Percentiles rank a stretch among this genome's conserved stretches.
These are phyloP conservation scores for Trachelus troglodyta DNA, from an alignment of 2,888 invertebrate species.

Conservation along the genomic window DNA sequence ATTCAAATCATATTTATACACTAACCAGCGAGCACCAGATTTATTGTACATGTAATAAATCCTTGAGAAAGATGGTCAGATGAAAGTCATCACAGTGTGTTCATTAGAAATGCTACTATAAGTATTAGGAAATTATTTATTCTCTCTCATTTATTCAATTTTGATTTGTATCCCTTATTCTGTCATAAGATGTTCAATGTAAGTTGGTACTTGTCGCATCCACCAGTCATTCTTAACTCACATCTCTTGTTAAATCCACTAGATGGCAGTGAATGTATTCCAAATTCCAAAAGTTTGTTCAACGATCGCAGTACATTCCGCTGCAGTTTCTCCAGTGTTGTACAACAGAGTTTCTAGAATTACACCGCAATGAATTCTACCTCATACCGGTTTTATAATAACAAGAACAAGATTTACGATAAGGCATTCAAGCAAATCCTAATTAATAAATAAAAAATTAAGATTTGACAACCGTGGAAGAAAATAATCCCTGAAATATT, in stretches of 20 bases:
- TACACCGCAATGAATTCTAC: background rate
- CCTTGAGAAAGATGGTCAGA: background rate
- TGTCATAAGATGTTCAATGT: background rate
- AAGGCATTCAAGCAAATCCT: background rate
- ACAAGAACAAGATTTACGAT: background rate
- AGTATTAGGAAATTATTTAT: background rate
- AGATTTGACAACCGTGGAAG: background rate
- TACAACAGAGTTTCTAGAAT: background rate
- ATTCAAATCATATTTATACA: background rate
- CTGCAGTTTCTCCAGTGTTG: background rate
- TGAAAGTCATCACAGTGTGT: background rate
- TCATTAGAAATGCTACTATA: background rate
- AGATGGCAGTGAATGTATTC: background rate
- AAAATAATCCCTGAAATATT: background rate
- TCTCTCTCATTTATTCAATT: background rate
- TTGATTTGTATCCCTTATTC: background rate
- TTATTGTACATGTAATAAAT: background rate
- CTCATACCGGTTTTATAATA: background rate
- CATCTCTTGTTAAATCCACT: background rate
- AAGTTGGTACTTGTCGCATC: background rate
- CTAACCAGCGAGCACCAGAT: background rate
- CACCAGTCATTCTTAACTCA: background rate
- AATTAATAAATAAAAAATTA: background rate
- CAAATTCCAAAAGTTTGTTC: background rate
- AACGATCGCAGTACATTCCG: background rate